These are phyloP conservation scores for Osmerus eperlanus DNA, from an alignment of 2,113 vertebrate species.

Conservation along the genomic window DNA sequence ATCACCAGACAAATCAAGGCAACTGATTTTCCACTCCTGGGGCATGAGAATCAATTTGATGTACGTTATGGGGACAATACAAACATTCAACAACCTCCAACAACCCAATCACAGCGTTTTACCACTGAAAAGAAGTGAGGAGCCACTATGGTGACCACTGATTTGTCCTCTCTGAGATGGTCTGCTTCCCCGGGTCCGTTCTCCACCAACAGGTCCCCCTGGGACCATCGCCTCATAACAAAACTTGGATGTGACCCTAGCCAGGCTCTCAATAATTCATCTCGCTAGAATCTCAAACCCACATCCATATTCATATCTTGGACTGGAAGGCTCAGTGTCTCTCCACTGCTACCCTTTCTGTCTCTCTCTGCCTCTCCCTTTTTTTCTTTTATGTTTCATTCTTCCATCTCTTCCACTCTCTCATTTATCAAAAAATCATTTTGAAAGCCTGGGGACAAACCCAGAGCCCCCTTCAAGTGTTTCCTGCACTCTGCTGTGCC, in stretches of 20 bases:
- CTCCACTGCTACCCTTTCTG: not conserved
- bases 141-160: constrained; percentile 44
- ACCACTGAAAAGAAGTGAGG: constrained; percentile 47
- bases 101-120: constrained; percentile 16
- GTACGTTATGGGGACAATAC: constrained; percentile 42
- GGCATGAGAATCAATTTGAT: constrained; percentile 40
- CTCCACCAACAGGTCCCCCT: constrained; percentile 40
- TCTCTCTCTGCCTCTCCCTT: not conserved
- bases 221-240: constrained; percentile 48
- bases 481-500: not conserved
- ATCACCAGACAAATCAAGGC: constrained; percentile 20
- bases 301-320: constrained; percentile 24
- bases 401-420: not conserved
- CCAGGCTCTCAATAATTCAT: constrained; percentile 61
- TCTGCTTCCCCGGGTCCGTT: constrained; percentile 38
- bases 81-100: not conserved
- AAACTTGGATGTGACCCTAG: constrained; percentile 37
- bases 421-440: constrained; percentile 15
- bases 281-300: constrained; percentile 57
- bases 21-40: constrained; percentile 26
- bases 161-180: constrained; percentile 36
- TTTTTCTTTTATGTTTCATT: not conserved
- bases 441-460: constrained; percentile 15
- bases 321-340: constrained; percentile 8
- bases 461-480: constrained; percentile 10